Conservation (phyloP, 2,113 vertebrate genomes). For the Chaetodon auriga region DNA sequence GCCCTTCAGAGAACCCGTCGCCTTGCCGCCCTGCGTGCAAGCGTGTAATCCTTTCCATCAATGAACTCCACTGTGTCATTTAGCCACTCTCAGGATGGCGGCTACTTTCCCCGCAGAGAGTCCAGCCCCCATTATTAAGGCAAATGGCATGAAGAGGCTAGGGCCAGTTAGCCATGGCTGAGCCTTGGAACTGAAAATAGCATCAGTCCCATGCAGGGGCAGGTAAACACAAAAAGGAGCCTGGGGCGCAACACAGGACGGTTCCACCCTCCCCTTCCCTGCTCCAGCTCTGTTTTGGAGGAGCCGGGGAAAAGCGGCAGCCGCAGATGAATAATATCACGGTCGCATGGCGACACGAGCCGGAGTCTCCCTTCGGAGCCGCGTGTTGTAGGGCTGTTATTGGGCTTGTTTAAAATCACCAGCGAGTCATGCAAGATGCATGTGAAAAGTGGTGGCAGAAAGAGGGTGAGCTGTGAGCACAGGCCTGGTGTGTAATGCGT, state of each 20-base stretch:
- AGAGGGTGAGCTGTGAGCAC: conserved; percentile 38
- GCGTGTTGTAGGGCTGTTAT: conserved; percentile 56
- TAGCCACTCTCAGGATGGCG: conserved; percentile 78
- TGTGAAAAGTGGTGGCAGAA: conserved; percentile 55
- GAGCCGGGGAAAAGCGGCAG: conserved; percentile 14
- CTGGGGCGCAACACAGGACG: conserved; percentile 62
- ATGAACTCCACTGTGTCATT: conserved; percentile 82
- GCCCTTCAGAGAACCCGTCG: conserved; percentile 72
- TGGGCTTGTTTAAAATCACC: conserved; percentile 77
- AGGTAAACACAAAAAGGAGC: conserved; percentile 80
- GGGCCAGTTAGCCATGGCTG: conserved; percentile 78
- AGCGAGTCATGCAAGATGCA: conserved; percentile 80
- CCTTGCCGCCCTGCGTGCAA: conserved; percentile 57
- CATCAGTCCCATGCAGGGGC: conserved; percentile 77
- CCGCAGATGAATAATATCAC: conserved; percentile 71
- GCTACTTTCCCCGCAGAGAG: conserved; percentile 76
- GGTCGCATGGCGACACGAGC: conserved; percentile 55
- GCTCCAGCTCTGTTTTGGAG: conserved; percentile 45
- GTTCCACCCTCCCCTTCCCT: conserved; percentile 37
- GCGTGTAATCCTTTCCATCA: conserved; percentile 82
- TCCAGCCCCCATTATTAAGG: conserved; percentile 80
- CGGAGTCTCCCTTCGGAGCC: conserved; percentile 28
- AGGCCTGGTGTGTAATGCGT: conserved; percentile 55
- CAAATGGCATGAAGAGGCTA: conserved; percentile 78
- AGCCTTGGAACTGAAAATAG: conserved; percentile 81